Base-by-base conservation (phyloP, 1,140 invertebrate species). In the Aphelenchoides besseyi region DNA sequence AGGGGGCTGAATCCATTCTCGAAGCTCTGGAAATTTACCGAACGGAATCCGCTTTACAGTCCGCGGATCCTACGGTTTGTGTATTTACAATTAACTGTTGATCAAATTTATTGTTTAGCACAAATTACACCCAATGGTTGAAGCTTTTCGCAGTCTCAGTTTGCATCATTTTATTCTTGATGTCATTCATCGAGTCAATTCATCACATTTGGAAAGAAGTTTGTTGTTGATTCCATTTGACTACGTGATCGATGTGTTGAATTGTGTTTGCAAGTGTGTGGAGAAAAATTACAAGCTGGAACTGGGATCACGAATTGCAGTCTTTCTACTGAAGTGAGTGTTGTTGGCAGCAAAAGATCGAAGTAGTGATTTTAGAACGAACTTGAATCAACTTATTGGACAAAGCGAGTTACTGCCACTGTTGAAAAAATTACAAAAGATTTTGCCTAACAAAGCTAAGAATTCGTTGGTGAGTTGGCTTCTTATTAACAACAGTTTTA, bases 131-230 rank as follows among this genome's bases (percentile, higher is more conserved):
- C 87, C 87, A 2, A 82, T 95, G 30, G 91, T 97, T 90, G 86
- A 89, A 53, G 91, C 91, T 0, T 91, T 90, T 80, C 89, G 90
- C 80, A 90, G 89, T 8, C 86, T 86, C 63, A 91, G 88, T 57
- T 87, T 90, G 0, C 88, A 90, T 55, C 90, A 93, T 79, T 97
- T 91, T 85, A 86, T 97, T 23, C 80, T 93, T 18, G 90, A 91
- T 85, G 90, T 90, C 3, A 78, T 97, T 3, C 89, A 88, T 80
- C 89, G 89, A 78, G 90, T 95, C 77, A 89, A 91, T 78, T 84
- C 86, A 63, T 88, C 86, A 85, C 93, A 97, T 83, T 85, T 97
- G 52, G 93, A 97, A 85, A 92, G 95, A 86, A 89, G 92, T 0
- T 86, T 97, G 1, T 82, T 97, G 0, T 86, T 95, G 5, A 85